These are phyloP conservation scores for Montipora foliosa DNA, from an alignment of 64 coral and sea anemone species.

Conservation along the genomic window DNA sequence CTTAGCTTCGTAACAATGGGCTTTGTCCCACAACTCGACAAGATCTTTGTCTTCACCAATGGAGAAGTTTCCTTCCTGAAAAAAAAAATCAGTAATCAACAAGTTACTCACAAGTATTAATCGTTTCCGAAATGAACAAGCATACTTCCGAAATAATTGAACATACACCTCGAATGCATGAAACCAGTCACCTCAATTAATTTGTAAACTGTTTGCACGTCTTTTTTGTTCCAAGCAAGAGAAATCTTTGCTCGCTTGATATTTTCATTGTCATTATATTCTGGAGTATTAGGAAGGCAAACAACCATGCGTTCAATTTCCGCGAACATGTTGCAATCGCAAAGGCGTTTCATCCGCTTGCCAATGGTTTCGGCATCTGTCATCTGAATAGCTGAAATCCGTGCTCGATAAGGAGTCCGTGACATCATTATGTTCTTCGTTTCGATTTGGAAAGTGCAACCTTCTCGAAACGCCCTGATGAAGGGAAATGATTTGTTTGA, in stretches of 20 bases:
- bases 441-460: too few relatives aligned
- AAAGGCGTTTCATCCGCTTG: not conserved
- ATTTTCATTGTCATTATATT: conserved; percentile 15
- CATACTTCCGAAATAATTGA: too few relatives aligned
- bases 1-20: conserved; percentile 6
- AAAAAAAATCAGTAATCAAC: not conserved
- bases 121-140: not conserved
- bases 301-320: not conserved
- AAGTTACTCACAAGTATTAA: not conserved
- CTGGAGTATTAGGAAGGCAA: not conserved
- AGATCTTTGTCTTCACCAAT: conserved; percentile 21
- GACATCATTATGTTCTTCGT: not conserved
- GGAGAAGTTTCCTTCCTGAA: conserved; percentile 9
- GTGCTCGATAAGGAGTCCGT: not conserved
- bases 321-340: not conserved
- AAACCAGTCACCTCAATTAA: conserved; percentile 7
- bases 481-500: too few relatives aligned
- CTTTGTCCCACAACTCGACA: conserved; percentile 31
- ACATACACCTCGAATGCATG: too few relatives aligned
- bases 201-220: conserved; percentile 8
- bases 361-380: not conserved
- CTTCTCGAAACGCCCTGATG: too few relatives aligned
- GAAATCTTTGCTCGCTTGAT: conserved; percentile 19
- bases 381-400: not conserved
- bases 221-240: conserved; percentile 34